Evolutionary conservation across 2,888 invertebrate species (phyloP), one percentile per base, ranked within the genome.

Genomic region (Cantharis rufa): DNA sequence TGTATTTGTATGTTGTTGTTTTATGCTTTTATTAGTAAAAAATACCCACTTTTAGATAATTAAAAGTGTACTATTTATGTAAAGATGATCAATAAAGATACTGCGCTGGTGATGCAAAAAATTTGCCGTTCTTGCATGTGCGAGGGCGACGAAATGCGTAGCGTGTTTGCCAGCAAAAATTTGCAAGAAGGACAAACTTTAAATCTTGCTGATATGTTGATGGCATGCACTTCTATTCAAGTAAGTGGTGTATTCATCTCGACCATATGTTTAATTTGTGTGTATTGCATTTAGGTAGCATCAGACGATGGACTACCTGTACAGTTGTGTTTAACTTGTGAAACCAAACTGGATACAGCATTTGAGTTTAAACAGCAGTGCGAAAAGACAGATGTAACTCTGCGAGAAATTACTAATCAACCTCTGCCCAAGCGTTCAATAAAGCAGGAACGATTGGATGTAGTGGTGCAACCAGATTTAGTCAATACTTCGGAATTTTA

Each of bases 91-190:
- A 77, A 75, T 27, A 79, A 79, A 74, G 77, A 79, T n/a, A 82
- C 83, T 74, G 83, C 82, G 69, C 76, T 85, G 69, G 81, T 83
- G 74, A 85, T 88, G 82, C 87, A 88, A 72, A 88, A 87, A 82
- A 84, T 89, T 78, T 89, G 89, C 80, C 85, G 89, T 71, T 88
- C 88, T 11, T 89, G 89, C 80, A 87, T 88, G 87, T 82, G 80
- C 74, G 85, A 85, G 78, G 79, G 84, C 79, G 84, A 85, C 75
- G 82, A 86, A 78, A 88, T 88, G 87, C 84, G 84, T 79, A 87
- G 86, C 82, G 84, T 89, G 70, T 88, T 88, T 80, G 86, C 86
- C 79, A 84, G 84, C 64, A 85, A 84, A 78, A 82, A 82, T 69
- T 84, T 84, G 72, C 77, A 83, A 21, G 83, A 81, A 72, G 85